Conservation (phyloP, 2,888 invertebrate genomes). For the Oxystoma pomonae region DNA sequence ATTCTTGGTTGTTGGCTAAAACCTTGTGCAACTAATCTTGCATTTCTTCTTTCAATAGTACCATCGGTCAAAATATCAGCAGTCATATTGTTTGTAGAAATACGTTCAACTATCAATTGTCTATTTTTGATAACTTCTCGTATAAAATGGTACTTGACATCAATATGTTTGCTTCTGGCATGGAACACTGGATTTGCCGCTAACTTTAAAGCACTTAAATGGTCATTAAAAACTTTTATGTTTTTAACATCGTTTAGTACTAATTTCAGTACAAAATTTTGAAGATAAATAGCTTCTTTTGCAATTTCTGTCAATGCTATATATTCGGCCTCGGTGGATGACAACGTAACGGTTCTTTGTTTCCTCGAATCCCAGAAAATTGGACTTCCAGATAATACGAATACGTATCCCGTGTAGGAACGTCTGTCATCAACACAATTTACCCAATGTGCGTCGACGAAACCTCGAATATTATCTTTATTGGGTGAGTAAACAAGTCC, state of each 20-base stretch:
- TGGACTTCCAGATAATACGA: background rate
- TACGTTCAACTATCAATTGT: no score
- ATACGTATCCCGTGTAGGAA: background rate
- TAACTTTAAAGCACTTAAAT: background rate
- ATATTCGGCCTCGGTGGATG: background rate
- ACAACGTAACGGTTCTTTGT: background rate
- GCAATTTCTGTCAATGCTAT: background rate
- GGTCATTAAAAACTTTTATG: background rate
- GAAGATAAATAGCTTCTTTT: background rate
- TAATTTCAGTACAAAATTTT: background rate
- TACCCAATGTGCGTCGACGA: slow-evolving; percentile 18
- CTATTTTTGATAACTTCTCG: no score
- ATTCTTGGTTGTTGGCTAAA: no score
- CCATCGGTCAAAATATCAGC: no score
- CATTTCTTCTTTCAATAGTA: no score
- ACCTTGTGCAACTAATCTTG: no score
- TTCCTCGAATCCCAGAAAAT: background rate
- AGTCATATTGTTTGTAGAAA: no score
- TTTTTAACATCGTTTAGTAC: background rate
- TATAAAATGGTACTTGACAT: no score
- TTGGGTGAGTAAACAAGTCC: slow-evolving; percentile 4
- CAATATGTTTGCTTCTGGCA: background rate
- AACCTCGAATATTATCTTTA: slow-evolving; percentile 2
- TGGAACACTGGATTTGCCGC: background rate
- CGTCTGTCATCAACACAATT: slow-evolving; percentile 16